Evolutionary conservation across 2,888 invertebrate genomes (phyloP).

Genomic region (Melanostoma mellinum): DNA sequence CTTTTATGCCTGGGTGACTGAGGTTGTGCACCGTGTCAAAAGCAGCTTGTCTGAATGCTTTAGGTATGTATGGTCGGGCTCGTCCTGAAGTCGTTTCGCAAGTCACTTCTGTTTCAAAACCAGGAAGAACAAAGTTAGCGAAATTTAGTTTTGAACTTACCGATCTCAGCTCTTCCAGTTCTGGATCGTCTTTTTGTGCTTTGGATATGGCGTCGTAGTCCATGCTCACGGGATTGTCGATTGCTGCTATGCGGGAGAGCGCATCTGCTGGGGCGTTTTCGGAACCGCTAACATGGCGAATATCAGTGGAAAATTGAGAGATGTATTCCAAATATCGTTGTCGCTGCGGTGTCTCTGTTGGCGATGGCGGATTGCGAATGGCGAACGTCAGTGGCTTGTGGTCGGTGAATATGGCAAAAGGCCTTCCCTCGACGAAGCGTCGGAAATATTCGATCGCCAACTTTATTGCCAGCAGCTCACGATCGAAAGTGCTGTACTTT

Average conservation of each 20-base stretch:
- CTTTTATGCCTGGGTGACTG: constrained; percentile 38
- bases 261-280: constrained; percentile 13
- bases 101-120: constrained; percentile 11
- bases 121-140: constrained; percentile 19
- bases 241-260: constrained; percentile 38
- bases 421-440: no score
- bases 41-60: background rate
- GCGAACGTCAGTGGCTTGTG: constrained; percentile 9
- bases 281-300: constrained; percentile 33
- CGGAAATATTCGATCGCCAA: background rate
- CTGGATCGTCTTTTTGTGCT: constrained; percentile 5
- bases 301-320: constrained; percentile 45
- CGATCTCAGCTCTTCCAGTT: constrained; percentile 9
- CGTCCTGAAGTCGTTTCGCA: constrained; percentile 42
- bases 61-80: constrained; percentile 51
- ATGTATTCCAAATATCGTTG: constrained; percentile 43
- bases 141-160: constrained; percentile 19
- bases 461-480: constrained; percentile 26
- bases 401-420: no score
- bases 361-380: background rate
- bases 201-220: constrained; percentile 34
- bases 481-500: constrained; percentile 38
- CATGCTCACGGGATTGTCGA: background rate
- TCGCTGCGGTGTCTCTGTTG: constrained; percentile 20
- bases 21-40: constrained; percentile 26